These are phyloP conservation scores for Epinotia nisella DNA, from an alignment of 2,888 invertebrate species.

Conservation along the genomic window DNA sequence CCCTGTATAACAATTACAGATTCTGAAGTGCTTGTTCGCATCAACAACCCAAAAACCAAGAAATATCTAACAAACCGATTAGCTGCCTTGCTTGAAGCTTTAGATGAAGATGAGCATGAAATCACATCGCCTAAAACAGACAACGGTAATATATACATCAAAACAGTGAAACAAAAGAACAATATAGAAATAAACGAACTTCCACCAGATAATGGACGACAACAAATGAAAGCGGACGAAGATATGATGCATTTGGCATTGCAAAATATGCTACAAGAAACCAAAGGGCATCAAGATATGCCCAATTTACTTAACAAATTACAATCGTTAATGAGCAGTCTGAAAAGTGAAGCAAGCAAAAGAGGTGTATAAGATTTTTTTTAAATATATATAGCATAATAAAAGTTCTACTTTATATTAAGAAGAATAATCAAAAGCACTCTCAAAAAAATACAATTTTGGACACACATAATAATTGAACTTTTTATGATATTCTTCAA, in stretches of 20 bases:
- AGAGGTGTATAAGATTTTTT: slow-evolving; percentile 25
- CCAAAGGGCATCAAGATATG: slow-evolving; percentile 65
- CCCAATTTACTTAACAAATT: slow-evolving; percentile 61
- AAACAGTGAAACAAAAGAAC: slow-evolving; percentile 22
- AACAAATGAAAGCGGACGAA: slow-evolving; percentile 47
- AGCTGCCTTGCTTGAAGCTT: slow-evolving; percentile 63
- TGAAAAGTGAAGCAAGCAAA: slow-evolving; percentile 38
- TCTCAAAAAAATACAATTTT: too few species aligned
- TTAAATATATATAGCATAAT: not conserved
- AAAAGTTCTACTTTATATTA: too few species aligned
- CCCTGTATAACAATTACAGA: slow-evolving; percentile 56
- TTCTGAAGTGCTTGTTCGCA: slow-evolving; percentile 55
- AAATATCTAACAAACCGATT: slow-evolving; percentile 62
- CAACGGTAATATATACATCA: slow-evolving; percentile 13
- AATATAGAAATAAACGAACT: slow-evolving; percentile 32
- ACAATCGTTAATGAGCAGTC: slow-evolving; percentile 50
- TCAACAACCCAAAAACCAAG: slow-evolving; percentile 66
- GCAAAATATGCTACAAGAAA: slow-evolving; percentile 68
- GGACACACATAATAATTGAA: too few species aligned
- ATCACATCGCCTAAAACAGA: slow-evolving; percentile 35
- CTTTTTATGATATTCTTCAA: too few species aligned
- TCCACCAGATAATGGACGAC: slow-evolving; percentile 14
- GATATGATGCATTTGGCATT: slow-evolving; percentile 65
- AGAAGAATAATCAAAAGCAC: too few species aligned
- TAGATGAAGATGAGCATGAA: slow-evolving; percentile 61